Percentiles rank a stretch among this genome's conserved stretches.
Evolutionary conservation across 2,113 vertebrate genomes (phyloP).

Genomic region (Aix galericulata): DNA sequence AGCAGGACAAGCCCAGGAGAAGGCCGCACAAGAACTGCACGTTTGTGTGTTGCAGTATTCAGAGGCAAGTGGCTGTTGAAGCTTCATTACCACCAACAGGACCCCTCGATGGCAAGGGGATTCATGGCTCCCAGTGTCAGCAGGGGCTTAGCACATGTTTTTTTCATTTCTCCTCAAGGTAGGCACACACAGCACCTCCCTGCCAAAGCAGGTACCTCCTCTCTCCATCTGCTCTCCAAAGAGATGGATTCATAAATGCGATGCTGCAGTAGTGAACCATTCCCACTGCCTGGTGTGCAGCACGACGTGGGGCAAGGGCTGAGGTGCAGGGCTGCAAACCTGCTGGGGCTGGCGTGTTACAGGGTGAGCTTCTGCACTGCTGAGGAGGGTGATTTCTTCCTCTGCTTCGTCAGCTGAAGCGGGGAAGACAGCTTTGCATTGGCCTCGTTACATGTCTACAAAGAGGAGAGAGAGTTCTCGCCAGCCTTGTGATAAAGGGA

Average conservation of each 20-base stretch:
- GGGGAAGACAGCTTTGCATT: neutral
- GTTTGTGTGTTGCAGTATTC: neutral
- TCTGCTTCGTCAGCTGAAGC: neutral
- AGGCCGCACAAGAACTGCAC: neutral
- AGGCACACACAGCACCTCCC: neutral
- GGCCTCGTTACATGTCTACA: neutral
- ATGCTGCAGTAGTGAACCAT: neutral
- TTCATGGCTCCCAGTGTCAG: neutral
- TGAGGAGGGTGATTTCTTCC: neutral
- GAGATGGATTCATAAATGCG: neutral
- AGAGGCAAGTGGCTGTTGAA: rapidly evolving
- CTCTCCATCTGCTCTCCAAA: neutral
- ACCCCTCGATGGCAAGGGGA: neutral
- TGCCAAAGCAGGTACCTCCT: neutral
- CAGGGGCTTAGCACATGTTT: neutral
- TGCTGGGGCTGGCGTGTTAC: neutral
- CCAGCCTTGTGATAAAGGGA: neutral
- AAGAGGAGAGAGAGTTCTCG: neutral
- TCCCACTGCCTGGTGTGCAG: neutral
- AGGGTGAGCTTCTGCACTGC: neutral
- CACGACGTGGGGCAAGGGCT: neutral
- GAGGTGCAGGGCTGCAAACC: neutral
- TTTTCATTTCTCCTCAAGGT: neutral
- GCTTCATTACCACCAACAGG: rapidly evolving
- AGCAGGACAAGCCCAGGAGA: neutral